phyloP scores from a whole-genome alignment of 1,140 invertebrate species.

The Lamellibrachia luymesi region DNA sequence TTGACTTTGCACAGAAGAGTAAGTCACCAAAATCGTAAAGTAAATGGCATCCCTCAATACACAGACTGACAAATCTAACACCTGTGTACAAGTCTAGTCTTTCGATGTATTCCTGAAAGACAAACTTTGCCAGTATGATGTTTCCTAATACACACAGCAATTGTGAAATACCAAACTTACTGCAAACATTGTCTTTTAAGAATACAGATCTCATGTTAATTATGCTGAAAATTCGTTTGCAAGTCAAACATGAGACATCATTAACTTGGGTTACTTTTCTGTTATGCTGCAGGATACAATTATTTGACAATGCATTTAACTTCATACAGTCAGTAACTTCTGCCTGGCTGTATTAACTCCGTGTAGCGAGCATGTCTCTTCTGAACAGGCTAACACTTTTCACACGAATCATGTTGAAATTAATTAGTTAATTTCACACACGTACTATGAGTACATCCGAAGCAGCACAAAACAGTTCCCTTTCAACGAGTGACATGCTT shows the following conservation, averaged over 20 bases:
- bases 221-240: not conserved
- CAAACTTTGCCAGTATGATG: not conserved
- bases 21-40: not conserved
- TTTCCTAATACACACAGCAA: not conserved
- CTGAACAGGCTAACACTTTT: no score
- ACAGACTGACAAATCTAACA: not conserved
- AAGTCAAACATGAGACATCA: not conserved
- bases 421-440: no score
- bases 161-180: not conserved
- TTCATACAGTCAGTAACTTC: not conserved
- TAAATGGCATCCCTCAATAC: not conserved
- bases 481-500: no score
- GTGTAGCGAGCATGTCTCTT: no score
- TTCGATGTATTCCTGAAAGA: not conserved
- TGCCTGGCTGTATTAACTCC: no score
- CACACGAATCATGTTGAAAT: no score
- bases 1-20: not conserved
- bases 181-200: not conserved
- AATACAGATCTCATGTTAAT: not conserved
- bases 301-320: not conserved
- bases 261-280: not conserved
- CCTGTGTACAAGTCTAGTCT: not conserved
- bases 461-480: no score
- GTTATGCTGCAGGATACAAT: not conserved
- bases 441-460: no score